phyloP scores from a whole-genome alignment of 2,888 invertebrate genomes.

The Cheilosia scutellata region DNA sequence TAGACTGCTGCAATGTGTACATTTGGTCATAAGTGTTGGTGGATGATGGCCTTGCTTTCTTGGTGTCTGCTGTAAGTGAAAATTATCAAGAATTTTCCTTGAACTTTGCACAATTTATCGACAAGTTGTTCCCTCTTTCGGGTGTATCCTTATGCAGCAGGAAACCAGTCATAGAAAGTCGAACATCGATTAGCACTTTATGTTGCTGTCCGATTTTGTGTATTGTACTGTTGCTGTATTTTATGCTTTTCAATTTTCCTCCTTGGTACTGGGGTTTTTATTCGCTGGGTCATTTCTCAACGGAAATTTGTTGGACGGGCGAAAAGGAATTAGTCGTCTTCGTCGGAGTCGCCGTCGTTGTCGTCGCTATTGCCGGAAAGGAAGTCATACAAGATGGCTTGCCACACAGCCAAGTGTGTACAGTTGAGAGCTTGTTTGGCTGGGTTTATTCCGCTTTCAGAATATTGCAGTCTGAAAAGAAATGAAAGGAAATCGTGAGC shows the following conservation, averaged over 20 bases:
- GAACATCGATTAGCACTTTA: conserved; percentile 75
- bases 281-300: conserved; percentile 71
- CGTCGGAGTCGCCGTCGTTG: neutral
- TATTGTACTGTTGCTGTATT: conserved; percentile 60
- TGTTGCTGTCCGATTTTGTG: conserved; percentile 67
- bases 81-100: conserved; percentile 36
- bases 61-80: conserved; percentile 12
- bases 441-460: conserved; percentile 3
- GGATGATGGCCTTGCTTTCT: conserved; percentile 3
- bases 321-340: conserved; percentile 56
- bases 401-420: conserved; percentile 14
- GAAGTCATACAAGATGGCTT: conserved; percentile 27
- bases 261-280: conserved; percentile 68
- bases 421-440: conserved; percentile 13
- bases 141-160: conserved; percentile 50
- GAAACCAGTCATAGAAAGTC: conserved; percentile 45
- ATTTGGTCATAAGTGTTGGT: conserved; percentile 33
- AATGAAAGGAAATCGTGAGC: conserved; percentile 43
- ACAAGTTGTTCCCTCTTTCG: conserved; percentile 28
- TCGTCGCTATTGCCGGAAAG: conserved; percentile 11
- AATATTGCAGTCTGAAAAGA: conserved; percentile 57
- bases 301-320: conserved; percentile 52
- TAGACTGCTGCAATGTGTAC: conserved; percentile 36
- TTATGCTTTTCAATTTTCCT: conserved; percentile 73
- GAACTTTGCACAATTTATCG: conserved; percentile 44